phyloP scores from a whole-genome alignment of 2,797 vertebrate genomes.

The Gallinago nigripennis region DNA sequence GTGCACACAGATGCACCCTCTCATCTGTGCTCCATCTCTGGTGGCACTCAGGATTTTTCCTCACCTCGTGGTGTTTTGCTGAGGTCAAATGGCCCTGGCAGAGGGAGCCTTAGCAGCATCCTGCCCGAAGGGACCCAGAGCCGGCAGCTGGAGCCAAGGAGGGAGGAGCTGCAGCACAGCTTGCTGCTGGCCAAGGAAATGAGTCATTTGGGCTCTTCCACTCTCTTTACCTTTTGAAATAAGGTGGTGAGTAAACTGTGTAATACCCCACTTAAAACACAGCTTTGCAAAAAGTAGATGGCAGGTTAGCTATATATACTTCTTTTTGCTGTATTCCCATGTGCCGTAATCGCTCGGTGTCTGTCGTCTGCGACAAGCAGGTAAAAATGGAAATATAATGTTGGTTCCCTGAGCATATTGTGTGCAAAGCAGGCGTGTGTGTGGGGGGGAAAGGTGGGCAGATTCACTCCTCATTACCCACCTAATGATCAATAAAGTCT shows the following conservation, averaged over 20 bases:
- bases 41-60: background rate
- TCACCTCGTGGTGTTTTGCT: background rate
- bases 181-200: background rate
- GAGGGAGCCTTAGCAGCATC: background rate
- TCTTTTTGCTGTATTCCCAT: background rate
- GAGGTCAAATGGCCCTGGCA: background rate
- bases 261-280: constrained; percentile 41
- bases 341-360: background rate
- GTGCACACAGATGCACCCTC: background rate
- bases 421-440: background rate
- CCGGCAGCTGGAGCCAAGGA: background rate
- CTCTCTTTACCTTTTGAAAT: constrained; percentile 49
- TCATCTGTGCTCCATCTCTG: rapidly evolving
- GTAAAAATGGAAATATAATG: background rate
- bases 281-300: background rate
- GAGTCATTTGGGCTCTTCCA: constrained; percentile 14
- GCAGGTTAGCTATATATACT: background rate
- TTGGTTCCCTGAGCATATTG: background rate
- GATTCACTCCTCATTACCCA: background rate
- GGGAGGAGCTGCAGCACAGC: background rate
- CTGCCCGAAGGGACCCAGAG: background rate
- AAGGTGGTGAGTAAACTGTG: constrained; percentile 28
- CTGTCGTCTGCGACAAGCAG: background rate
- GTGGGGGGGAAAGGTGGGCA: background rate
- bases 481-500: background rate